These are phyloP conservation scores for Acronicta aceris DNA, from an alignment of 2,888 invertebrate species.

Conservation along the genomic window DNA sequence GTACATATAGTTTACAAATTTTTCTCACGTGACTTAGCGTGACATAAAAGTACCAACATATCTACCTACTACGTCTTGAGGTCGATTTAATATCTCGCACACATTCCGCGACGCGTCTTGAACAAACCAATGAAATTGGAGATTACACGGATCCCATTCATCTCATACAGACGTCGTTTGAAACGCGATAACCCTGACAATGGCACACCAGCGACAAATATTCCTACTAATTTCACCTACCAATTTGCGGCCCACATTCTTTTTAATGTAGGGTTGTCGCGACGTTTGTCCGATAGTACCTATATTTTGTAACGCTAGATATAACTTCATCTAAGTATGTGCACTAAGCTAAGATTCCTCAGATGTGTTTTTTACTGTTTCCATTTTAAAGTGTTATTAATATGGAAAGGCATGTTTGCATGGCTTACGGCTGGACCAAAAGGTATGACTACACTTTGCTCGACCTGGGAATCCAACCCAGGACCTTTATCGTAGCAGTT, in stretches of 20 bases:
- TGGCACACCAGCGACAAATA: constrained; percentile 63
- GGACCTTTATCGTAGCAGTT: no score
- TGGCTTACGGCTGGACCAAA: no score
- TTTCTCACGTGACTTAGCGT: neutral
- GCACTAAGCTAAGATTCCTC: no score
- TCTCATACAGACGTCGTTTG: constrained; percentile 50
- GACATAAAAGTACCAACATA: neutral
- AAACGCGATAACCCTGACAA: constrained; percentile 72
- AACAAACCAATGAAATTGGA: constrained; percentile 50
- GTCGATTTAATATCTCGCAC: constrained; percentile 37
- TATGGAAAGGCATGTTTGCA: no score
- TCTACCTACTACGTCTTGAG: no score
- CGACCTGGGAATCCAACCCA: no score
- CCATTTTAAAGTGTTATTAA: no score
- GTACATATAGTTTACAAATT: no score
- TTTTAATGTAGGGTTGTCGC: constrained; percentile 53
- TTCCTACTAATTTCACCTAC: constrained; percentile 81
- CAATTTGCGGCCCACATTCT: constrained; percentile 77
- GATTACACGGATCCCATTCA: constrained; percentile 47
- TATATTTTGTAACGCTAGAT: no score
- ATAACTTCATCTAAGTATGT: no score
- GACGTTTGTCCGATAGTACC: neutral
- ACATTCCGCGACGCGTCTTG: constrained; percentile 41
- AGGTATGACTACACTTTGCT: no score
- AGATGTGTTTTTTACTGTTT: no score